A percentile compares a stretch with the other conserved stretches of the same genome.
Conservation (phyloP, 1,140 invertebrate genomes). For the Drosophila murphyi region DNA sequence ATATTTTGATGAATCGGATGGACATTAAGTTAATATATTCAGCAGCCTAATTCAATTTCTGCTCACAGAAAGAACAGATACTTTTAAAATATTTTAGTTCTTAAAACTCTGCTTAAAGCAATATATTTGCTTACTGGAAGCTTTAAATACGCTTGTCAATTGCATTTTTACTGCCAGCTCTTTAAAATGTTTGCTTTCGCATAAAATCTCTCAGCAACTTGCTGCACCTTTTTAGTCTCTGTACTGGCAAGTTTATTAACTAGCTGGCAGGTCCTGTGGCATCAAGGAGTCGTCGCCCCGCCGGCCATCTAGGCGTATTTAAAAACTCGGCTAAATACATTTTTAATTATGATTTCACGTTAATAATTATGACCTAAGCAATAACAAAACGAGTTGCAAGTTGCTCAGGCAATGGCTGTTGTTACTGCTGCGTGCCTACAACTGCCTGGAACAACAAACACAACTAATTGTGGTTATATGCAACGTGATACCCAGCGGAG, state of each 20-base stretch:
- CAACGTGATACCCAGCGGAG: constrained; percentile 73
- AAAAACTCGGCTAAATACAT: constrained; percentile 74
- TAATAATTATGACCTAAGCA: constrained; percentile 78
- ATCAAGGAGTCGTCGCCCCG: constrained; percentile 5
- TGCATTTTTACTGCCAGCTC: no score
- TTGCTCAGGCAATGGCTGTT: constrained; percentile 23
- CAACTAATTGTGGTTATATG: constrained; percentile 51
- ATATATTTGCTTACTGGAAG: no score
- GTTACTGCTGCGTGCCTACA: constrained; percentile 15
- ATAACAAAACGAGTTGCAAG: constrained; percentile 64
- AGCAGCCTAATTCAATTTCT: no score
- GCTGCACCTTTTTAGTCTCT: constrained; percentile 22
- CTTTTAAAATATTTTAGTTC: no score
- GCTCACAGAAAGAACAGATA: no score
- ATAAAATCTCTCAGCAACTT: no score
- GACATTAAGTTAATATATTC: no score
- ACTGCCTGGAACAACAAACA: constrained; percentile 6
- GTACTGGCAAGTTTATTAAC: constrained; percentile 4
- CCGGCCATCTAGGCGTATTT: constrained; percentile 59
- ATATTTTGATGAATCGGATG: no score
- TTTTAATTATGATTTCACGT: constrained; percentile 83
- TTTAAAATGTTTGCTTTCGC: no score
- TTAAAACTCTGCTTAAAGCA: no score
- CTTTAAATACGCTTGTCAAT: no score
- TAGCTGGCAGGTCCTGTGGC: constrained; percentile 15